phyloP scores from a whole-genome alignment of 2,888 invertebrate genomes.

The Dicycla oo region DNA sequence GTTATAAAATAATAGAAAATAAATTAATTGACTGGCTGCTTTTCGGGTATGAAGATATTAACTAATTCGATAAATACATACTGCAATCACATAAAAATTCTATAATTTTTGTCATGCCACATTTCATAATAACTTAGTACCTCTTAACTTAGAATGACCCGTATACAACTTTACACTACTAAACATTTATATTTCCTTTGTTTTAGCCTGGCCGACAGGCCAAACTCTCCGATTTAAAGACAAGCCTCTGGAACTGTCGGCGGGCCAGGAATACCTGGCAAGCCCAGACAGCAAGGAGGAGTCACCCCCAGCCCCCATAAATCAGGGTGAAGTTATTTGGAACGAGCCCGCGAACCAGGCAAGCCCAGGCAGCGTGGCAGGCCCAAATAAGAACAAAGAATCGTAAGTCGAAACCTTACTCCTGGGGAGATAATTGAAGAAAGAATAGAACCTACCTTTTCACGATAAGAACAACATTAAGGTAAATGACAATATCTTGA shows the following conservation, averaged over 20 bases:
- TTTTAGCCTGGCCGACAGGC: slow-evolving; percentile 38
- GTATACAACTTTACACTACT: neutral
- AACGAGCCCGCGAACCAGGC: neutral
- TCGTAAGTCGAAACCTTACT: neutral
- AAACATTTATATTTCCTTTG: slow-evolving; percentile 6
- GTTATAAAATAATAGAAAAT: no score
- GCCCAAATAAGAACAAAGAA: neutral
- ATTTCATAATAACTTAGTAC: no score
- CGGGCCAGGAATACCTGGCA: neutral
- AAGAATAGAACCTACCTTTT: fast-evolving
- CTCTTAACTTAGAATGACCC: no score
- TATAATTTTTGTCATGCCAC: no score
- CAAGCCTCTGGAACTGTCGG: neutral
- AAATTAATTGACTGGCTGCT: no score
- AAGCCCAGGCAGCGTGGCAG: no score
- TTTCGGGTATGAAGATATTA: no score
- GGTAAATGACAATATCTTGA: slow-evolving; percentile 1
- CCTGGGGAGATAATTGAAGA: neutral
- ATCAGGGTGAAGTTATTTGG: no score
- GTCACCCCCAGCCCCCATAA: neutral
- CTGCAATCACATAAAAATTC: no score
- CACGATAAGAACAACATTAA: neutral
- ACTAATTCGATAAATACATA: no score
- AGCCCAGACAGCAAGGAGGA: neutral
- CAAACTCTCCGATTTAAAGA: neutral